A percentile compares a stretch with the other conserved stretches of the same genome.
Evolutionary conservation across 2,113 vertebrate genomes (phyloP).

Genomic region (Promerops cafer): DNA sequence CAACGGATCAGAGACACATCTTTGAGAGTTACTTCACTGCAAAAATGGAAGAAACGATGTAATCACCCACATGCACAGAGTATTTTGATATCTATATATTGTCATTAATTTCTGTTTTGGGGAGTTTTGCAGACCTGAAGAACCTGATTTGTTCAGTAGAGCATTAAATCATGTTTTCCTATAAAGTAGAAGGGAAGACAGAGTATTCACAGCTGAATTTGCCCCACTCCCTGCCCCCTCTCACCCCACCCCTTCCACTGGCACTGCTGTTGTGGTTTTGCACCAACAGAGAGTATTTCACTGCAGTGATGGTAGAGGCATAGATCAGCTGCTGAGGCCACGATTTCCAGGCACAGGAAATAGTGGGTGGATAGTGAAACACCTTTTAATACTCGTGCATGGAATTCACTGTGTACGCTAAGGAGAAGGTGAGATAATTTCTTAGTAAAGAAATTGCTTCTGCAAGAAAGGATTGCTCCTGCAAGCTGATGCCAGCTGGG

Average conservation of each 20-base stretch:
- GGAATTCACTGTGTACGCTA: background rate
- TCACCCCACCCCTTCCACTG: fast-evolving
- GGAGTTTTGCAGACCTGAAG: background rate
- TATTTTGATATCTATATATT: background rate
- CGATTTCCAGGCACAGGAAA: background rate
- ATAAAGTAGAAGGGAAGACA: background rate
- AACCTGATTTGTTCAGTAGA: background rate
- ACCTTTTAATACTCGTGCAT: background rate
- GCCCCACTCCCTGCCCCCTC: fast-evolving
- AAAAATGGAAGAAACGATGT: background rate
- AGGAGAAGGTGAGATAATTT: background rate
- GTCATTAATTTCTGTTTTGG: background rate
- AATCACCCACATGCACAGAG: background rate
- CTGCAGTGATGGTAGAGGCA: background rate
- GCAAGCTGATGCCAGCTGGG: background rate
- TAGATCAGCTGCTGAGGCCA: background rate
- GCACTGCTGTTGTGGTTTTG: background rate
- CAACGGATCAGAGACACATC: background rate
- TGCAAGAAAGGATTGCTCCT: background rate
- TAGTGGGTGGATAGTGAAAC: background rate
- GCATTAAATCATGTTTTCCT: background rate
- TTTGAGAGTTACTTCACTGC: background rate
- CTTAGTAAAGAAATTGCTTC: background rate
- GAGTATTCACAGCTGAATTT: background rate
- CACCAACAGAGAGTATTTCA: background rate